Evolutionary conservation across 2,888 invertebrate genomes (phyloP), one percentile per base, ranked within the genome.

Genomic region (Noctua comes): DNA sequence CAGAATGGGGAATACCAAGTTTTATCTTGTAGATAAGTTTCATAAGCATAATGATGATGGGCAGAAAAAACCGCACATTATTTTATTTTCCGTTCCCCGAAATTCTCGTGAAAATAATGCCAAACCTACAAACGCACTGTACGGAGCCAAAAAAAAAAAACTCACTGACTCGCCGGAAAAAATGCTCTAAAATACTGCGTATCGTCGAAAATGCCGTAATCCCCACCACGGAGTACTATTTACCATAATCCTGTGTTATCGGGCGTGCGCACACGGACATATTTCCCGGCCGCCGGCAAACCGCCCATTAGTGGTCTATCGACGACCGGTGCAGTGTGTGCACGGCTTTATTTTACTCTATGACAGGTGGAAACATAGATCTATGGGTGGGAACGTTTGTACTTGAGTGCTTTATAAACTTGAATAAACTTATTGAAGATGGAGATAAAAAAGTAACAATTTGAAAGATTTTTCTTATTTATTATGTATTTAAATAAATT

Each of bases 191-290:
- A 92, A 91, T 91, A 90, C 90, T 91, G 92, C 91, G 93, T 92
- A 94, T 93, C 92, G 92, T 79, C 77, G 86, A 89, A 92, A 93
- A 93, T 89, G 87, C 89, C 88, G 87, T 93, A 93, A 94, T 93
- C 93, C 93, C 84, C 82, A 86, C 88, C 88, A 88, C 89, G 69
- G 80, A 89, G 91, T 90, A 91, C 91, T 94, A 91, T 93, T 94
- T 92, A 93, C 91, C 93, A 93, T 94, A 93, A 93, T 92, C 94
- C 93, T 74, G 90, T 90, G 93, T 90, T 94, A 94, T 94, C 94
- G 92, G 90, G 84, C 86, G 85, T 83, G 81, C 89, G 91, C 93
- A 92, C 93, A 91, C 92, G 86, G 90, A 89, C 93, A 92, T 92
- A 93, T 93, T 92, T 92, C 79, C 74, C 86, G 89, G 70, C 64